Evolutionary conservation across 2,888 invertebrate species (phyloP), one percentile per base, ranked within the genome.

Genomic region (Caenorhabditis becei): DNA sequence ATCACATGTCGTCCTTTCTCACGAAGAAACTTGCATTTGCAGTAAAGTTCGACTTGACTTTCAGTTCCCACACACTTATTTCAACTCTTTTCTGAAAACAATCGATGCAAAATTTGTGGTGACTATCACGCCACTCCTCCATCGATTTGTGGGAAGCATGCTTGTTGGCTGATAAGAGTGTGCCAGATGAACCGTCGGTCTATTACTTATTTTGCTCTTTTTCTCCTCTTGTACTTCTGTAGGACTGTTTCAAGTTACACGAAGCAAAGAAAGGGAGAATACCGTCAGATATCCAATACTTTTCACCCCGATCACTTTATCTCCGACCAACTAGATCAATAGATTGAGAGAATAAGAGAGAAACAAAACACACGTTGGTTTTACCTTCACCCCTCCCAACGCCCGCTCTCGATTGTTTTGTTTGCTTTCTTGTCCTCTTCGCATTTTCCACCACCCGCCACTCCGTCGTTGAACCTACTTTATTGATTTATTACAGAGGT

Each of bases 351-450:
- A 32, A 47, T 41, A 41, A 47, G 53, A 44, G 61, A 61, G 61
- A 75, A 75, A 75, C 75, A 75, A 75, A 75, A 75, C 66, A 75
- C 77, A 77, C 77, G 69, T 56, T 70, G 47, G 69, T 70, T 70
- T 77, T 65, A 69, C 77, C 77, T 70, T 77, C 70, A 69, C 67
- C 53, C 67, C 62, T 69, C 53, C 63, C 47, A 18, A 62, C 65
- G 37, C 77, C 62, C 77, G 69, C 63, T 62, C 77, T 77, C 58
- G 53, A 70, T 70, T 77, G 70, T 63, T 70, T 77, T 70, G 69
- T 77, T 70, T 77, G 77, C 70, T 69, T 77, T 70, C 77, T 70
- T 77, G 77, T 77, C 77, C 63, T 70, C 69, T 70, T 77, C 54
- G 51, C 70, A 56, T 70, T 65, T 65, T n/a, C n/a, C 63, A 20